phyloP scores from a whole-genome alignment of 2,113 vertebrate genomes.

The Chloropsis hardwickii region DNA sequence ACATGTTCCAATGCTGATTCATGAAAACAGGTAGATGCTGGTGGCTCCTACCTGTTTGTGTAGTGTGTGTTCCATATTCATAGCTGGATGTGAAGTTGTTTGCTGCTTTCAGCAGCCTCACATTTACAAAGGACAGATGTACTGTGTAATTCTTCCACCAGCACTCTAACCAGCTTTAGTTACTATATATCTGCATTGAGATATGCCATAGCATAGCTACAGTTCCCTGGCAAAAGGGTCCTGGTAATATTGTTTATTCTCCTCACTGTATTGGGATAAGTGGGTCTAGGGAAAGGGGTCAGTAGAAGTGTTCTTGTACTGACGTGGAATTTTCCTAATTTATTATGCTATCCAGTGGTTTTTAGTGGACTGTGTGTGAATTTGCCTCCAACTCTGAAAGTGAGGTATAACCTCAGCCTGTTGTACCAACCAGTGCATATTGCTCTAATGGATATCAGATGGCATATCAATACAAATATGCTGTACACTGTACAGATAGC shows the following conservation, averaged over 20 bases:
- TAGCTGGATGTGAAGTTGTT: not conserved
- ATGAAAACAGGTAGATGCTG: accelerated
- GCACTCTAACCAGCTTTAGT: not conserved
- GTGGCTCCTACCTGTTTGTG: not conserved
- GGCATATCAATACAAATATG: not conserved
- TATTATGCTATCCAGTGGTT: not conserved
- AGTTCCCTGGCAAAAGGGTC: not conserved
- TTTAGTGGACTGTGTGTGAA: not conserved
- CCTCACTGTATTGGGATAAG: not conserved
- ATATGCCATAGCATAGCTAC: not conserved
- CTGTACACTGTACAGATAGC: not conserved
- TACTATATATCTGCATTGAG: not conserved
- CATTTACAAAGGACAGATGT: not conserved
- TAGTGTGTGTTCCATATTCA: not conserved
- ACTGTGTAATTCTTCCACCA: not conserved
- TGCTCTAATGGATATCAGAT: not conserved
- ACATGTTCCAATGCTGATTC: not conserved
- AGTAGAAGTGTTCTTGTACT: not conserved
- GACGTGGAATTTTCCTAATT: not conserved
- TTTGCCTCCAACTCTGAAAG: not conserved
- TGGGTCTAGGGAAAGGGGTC: not conserved
- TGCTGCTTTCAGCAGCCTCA: not conserved
- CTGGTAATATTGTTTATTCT: not conserved
- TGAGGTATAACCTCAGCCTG: not conserved
- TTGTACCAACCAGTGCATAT: not conserved